Evolutionary conservation across 2,113 vertebrate genomes (phyloP).

Genomic region (Cnemophilus loriae): DNA sequence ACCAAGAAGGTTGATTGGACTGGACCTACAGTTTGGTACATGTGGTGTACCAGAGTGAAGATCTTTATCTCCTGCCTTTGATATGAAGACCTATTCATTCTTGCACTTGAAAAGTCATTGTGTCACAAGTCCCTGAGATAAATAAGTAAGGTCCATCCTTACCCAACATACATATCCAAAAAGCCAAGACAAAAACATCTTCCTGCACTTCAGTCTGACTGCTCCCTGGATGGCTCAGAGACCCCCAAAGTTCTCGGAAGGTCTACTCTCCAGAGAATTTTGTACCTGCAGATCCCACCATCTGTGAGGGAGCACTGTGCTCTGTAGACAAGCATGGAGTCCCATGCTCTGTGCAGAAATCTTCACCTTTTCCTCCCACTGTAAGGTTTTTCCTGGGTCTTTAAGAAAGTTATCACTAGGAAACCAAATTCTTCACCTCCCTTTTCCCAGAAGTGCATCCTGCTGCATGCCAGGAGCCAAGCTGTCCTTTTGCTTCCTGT

Average conservation of each 20-base stretch:
- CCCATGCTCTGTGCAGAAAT: background rate
- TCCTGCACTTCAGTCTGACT: background rate
- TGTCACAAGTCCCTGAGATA: background rate
- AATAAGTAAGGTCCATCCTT: background rate
- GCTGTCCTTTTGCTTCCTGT: background rate
- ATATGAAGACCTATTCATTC: background rate
- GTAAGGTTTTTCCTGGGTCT: background rate
- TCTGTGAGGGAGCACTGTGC: background rate
- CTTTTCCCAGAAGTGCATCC: background rate
- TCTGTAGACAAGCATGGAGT: background rate
- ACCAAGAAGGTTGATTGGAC: background rate
- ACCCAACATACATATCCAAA: background rate
- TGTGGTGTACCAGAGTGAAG: background rate
- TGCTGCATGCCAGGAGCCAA: background rate
- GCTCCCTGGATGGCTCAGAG: background rate
- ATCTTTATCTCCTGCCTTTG: background rate
- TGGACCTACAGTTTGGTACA: background rate
- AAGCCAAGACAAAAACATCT: background rate
- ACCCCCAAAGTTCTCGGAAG: rapidly evolving
- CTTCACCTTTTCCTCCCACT: background rate
- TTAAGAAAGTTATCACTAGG: background rate
- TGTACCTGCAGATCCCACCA: background rate
- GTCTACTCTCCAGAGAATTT: background rate
- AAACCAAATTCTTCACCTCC: background rate
- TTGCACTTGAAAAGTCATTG: background rate